Percentiles rank a stretch among this genome's conserved stretches.
phyloP scores from a whole-genome alignment of 2,113 vertebrate genomes.

The cattle (Bos taurus) region ARS-UCD2.0 NC_037335.1:53093501-53094000 shows the following conservation, averaged over 20 bases:
- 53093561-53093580: not conserved
- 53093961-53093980: not conserved
- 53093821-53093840: too few relatives aligned
- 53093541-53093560: not conserved
- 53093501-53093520: not conserved
- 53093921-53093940: not conserved
- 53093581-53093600: not conserved
- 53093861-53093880: too few relatives aligned
- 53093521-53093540: not conserved
- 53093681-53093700: not conserved
- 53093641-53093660: not conserved
- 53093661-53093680: not conserved
- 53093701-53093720: too few relatives aligned
- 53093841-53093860: too few relatives aligned
- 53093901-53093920: too few relatives aligned
- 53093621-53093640: not conserved
- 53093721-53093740: too few relatives aligned
- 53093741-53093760: too few relatives aligned
- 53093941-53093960: not conserved
- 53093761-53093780: too few relatives aligned
- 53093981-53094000: not conserved
- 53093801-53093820: too few relatives aligned
- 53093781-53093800: too few relatives aligned
- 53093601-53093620: not conserved
- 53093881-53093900: too few relatives aligned